Percentiles rank a stretch among this genome's conserved stretches.
Conservation (phyloP, 2,113 vertebrate species). For the Accipiter cooperii region DNA sequence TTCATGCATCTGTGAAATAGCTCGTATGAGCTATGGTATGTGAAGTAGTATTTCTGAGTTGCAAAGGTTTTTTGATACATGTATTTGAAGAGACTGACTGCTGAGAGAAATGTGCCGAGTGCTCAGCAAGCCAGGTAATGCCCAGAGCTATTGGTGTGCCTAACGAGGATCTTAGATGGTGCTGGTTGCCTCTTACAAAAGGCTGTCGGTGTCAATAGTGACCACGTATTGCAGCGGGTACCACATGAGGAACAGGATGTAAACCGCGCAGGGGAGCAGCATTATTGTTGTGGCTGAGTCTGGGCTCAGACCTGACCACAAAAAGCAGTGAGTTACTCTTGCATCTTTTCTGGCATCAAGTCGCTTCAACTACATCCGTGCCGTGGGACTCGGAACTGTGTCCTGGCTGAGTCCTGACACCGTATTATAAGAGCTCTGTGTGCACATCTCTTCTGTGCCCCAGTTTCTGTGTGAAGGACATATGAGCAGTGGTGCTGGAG, state of each 20-base stretch:
- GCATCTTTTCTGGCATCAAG: background rate
- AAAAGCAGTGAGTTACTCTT: background rate
- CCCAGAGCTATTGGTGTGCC: background rate
- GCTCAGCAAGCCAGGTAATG: background rate
- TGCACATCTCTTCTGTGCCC: background rate
- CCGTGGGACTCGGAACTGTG: rapidly evolving
- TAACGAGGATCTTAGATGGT: background rate
- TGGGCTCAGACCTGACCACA: background rate
- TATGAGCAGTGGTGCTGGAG: background rate
- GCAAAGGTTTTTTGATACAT: background rate
- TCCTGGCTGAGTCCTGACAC: background rate
- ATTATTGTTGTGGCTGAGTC: background rate
- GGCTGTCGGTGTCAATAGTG: background rate
- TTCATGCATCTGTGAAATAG: background rate
- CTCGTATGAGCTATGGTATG: background rate
- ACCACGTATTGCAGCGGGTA: background rate
- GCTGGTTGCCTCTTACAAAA: background rate
- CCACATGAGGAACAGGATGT: background rate
- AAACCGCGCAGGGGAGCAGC: background rate
- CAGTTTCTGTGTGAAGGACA: background rate
- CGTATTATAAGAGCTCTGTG: background rate
- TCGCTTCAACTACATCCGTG: background rate
- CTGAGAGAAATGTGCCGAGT: background rate
- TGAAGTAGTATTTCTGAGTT: background rate
- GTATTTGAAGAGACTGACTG: background rate